Evolutionary conservation across 1,140 invertebrate genomes (phyloP), one percentile per base, ranked within the genome.

Genomic region (Apocrypta bakeri): DNA sequence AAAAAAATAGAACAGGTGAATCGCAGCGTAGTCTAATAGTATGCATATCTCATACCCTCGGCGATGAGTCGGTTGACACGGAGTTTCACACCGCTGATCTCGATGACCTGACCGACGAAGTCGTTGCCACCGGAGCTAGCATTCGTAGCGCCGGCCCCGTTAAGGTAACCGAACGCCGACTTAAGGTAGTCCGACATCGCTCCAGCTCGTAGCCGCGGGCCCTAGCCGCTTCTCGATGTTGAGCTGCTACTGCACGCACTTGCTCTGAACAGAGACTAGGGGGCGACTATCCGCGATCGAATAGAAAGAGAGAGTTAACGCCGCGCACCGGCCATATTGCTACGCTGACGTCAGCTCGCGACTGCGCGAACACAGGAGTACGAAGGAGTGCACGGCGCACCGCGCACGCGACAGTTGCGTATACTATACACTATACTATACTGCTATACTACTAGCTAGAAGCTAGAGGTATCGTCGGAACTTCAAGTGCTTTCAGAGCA

Each of bases 31-130:
- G 63, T 31, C 76, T 84, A 83, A 27, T 2, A 29, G 24, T 40
- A 24, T 14, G 81, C 42, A 3, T 4, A 17, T 56, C 14, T 88
- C 92, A 92, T 93, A 98, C 98, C 98, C 96, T 98, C 98, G 73
- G 97, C 98, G 85, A 98, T 97, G 86, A 98, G 95, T 93, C 95
- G 95, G 91, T 96, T 97, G 71, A 98, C 96, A 90, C 96, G 94
- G 81, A 98, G 92, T 93, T 97, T 98, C 88, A 97, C 95, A 90
- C 95, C 96, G 85, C 95, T 97, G 85, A 99, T 95, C 93, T 98
- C 97, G 71, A 99, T 94, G 86, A 94, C 93, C 93, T 98, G 97
- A 42, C 98, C 98, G 82, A 98, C 96, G 92, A 98, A 98, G 91
- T 97, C 96, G 93, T 97, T 97, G 27, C 42, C 40, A 37, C 56